A percentile compares a stretch with the other conserved stretches of the same genome.
Evolutionary conservation across 2,113 vertebrate genomes (phyloP).

Genomic region (Periophthalmodon schlosseri): DNA sequence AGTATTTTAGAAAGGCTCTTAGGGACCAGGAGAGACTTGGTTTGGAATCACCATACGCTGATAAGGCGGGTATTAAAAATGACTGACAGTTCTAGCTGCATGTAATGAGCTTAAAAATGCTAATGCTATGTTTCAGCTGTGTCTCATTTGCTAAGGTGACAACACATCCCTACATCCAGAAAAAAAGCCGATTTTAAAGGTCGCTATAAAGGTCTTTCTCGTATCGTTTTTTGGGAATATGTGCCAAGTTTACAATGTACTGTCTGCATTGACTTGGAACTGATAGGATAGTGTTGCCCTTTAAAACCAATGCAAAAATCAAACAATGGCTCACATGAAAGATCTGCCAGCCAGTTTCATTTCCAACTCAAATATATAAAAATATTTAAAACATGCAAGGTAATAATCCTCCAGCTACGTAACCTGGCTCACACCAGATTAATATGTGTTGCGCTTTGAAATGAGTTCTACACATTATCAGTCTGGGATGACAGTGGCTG

Average conservation of each 20-base stretch:
- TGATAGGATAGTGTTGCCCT: background rate
- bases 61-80: background rate
- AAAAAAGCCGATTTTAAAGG: background rate
- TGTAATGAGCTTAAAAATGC: conserved; percentile 5
- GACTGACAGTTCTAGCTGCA: background rate
- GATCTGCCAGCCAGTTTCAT: background rate
- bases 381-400: background rate
- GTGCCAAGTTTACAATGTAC: background rate
- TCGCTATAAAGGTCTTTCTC: background rate
- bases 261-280: background rate
- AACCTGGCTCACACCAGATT: too few species aligned
- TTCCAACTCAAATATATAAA: background rate
- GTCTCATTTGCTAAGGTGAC: background rate
- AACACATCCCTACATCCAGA: background rate
- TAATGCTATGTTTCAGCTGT: background rate
- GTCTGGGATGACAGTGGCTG: too few species aligned
- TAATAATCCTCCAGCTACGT: background rate
- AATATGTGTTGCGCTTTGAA: too few species aligned
- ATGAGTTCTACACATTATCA: too few species aligned
- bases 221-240: background rate
- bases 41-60: background rate
- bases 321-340: background rate
- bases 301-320: background rate
- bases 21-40: background rate
- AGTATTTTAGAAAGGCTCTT: background rate